These are phyloP conservation scores for Fulica atra DNA, from an alignment of 2,113 vertebrate species.

Conservation along the genomic window DNA sequence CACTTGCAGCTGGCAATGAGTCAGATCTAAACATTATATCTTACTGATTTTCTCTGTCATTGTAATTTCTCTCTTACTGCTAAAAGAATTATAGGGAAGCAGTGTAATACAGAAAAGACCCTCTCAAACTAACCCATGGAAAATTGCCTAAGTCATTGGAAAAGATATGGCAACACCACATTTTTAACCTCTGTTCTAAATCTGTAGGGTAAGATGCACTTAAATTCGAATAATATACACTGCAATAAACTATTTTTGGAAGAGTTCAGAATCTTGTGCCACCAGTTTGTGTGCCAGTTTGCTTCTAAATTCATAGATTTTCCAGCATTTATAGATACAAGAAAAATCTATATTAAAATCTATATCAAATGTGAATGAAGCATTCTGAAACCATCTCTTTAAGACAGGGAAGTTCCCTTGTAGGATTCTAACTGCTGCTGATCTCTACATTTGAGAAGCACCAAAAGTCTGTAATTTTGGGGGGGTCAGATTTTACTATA, in stretches of 20 bases:
- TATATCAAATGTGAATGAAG: not conserved
- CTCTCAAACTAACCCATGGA: not conserved
- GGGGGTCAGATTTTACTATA: not conserved
- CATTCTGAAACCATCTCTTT: not conserved
- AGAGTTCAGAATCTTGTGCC: not conserved
- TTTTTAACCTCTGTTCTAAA: not conserved
- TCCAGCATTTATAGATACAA: not conserved
- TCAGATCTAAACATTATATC: slow-evolving; percentile 50
- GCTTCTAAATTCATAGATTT: not conserved
- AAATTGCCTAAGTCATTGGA: not conserved
- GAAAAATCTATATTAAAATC: not conserved
- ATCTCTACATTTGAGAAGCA: not conserved
- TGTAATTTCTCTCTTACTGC: not conserved
- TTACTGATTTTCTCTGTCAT: slow-evolving; percentile 24
- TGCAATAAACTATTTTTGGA: not conserved
- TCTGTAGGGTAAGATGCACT: not conserved
- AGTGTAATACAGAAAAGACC: not conserved
- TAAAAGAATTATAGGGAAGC: not conserved
- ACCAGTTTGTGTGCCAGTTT: not conserved
- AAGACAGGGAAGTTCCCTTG: not conserved
- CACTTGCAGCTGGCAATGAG: slow-evolving; percentile 4
- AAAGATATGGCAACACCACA: not conserved
- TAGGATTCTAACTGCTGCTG: not conserved
- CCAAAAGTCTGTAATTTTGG: not conserved
- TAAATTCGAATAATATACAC: not conserved